phyloP scores from a whole-genome alignment of 1,140 invertebrate genomes.

The Orchesella cincta region DNA sequence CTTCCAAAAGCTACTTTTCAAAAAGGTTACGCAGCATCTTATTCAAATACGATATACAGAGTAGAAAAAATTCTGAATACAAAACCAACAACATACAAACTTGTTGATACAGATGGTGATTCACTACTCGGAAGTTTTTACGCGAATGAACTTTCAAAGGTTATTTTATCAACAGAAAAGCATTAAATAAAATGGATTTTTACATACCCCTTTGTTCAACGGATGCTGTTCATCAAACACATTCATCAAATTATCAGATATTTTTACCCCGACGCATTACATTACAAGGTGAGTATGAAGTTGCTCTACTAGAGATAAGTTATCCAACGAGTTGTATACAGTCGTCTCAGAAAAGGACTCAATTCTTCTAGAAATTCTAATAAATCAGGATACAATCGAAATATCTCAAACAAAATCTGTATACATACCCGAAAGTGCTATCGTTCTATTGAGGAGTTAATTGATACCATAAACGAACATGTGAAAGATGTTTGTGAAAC shows the following conservation, averaged over 20 bases:
- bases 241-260: neutral
- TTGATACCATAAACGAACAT: neutral
- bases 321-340: neutral
- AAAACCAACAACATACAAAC: conserved; percentile 1
- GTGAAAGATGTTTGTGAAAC: neutral
- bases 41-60: neutral
- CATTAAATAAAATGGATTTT: conserved; percentile 10
- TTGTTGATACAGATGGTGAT: neutral
- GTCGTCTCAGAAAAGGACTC: neutral
- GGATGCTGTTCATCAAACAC: neutral
- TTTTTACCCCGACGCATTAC: neutral
- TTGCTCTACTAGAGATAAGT: neutral
- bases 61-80: neutral
- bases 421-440: neutral
- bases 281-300: neutral
- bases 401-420: neutral
- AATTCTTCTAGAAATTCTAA: too few relatives aligned
- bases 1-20: neutral
- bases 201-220: neutral
- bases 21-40: neutral
- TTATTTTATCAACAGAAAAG: too few relatives aligned
- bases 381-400: neutral
- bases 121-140: neutral
- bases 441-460: neutral
- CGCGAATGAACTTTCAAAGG: neutral